phyloP scores from a whole-genome alignment of 1,140 invertebrate genomes.

The Amphibalanus amphitrite region DNA sequence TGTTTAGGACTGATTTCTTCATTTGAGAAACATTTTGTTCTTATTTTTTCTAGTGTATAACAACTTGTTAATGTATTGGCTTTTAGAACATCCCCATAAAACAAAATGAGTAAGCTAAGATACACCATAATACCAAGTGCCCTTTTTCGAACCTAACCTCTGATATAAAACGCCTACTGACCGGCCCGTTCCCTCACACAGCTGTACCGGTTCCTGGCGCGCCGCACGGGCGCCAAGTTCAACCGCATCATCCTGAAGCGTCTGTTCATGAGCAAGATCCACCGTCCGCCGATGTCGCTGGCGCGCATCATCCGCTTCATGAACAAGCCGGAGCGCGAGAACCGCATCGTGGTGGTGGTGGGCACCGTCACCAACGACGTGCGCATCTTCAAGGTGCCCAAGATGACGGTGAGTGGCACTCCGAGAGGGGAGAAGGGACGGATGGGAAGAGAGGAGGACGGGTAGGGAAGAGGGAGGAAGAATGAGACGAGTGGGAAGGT shows the following conservation, averaged over 20 bases:
- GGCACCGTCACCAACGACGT: conserved; percentile 90
- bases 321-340: conserved; percentile 70
- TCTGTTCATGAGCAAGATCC: conserved; percentile 92
- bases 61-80: too few relatives aligned
- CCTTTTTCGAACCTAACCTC: conserved; percentile 7
- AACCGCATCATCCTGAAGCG: conserved; percentile 87
- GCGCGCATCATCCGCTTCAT: conserved; percentile 65
- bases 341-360: conserved; percentile 81
- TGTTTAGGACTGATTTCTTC: too few relatives aligned
- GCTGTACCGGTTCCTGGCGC: conserved; percentile 90
- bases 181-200: conserved; percentile 24
- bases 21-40: too few relatives aligned
- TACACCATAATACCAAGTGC: conserved; percentile 1
- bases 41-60: too few relatives aligned
- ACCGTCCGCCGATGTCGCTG: conserved; percentile 82
- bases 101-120: background rate
- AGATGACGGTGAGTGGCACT: conserved; percentile 49
- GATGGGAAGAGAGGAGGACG: background rate
- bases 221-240: conserved; percentile 87
- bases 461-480: background rate
- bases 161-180: background rate
- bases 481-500: too few relatives aligned
- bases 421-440: background rate
- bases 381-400: conserved; percentile 80
- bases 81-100: too few relatives aligned